Evolutionary conservation across 2,888 invertebrate genomes (phyloP), one percentile per base, ranked within the genome.

Genomic region (Pheosia gnoma): DNA sequence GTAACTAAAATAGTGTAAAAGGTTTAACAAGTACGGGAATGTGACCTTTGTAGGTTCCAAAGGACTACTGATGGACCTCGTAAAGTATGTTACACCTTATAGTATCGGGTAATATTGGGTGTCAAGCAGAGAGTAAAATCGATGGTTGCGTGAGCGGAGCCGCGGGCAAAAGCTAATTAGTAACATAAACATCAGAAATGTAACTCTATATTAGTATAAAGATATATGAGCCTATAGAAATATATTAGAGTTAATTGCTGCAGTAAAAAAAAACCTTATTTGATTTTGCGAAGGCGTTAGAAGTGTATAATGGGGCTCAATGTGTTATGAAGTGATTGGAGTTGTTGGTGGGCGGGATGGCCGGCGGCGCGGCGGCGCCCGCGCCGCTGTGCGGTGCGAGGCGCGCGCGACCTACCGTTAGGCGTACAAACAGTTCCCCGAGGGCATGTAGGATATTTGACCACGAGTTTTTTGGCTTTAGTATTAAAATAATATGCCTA

Each of bases 241-340:
- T 51, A 51, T 11, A 53, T 37, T 53, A 53, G 37, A 53, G 25
- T 53, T 53, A 53, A 53, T 53, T 53, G 37, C 3, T 10, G 53
- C 36, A 37, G 36, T 53, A 53, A 53, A 52, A 39, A n/a, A 25
- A 53, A 53, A 53, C 53, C 10, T 25, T 53, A 53, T 53, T 53
- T 37, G 53, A 11, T 53, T 51, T 53, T 53, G 53, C 53, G 53
- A 37, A 53, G 53, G 53, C 37, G 53, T 53, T 53, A 53, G 53
- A 37, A 37, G 25, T 74, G 71, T 65, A 68, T 64, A 67, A 68
- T 59, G 47, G 38, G 65, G 58, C 61, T 61, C 74, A 68, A 66
- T 70, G 61, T 65, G 66, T 70, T 57, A 66, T 62, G 66, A 74
- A 76, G 61, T 68, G 68, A 74, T 68, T 73, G 59, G 64, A 63